Evolutionary conservation across 2,888 invertebrate species (phyloP).

Genomic region (Siphlonurus alternatus): DNA sequence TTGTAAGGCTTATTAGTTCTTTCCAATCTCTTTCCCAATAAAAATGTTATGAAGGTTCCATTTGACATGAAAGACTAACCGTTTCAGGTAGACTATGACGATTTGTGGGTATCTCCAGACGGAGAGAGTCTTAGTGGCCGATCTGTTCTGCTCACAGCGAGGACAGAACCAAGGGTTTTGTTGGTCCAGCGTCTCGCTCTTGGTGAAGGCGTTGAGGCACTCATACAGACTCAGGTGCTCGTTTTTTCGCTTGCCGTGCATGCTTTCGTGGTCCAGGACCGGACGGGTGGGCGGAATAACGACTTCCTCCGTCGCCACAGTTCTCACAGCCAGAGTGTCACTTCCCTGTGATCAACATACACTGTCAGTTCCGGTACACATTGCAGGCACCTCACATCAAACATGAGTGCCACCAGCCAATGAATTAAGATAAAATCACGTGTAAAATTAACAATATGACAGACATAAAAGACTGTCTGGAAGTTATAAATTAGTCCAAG

Average conservation of each 20-base stretch:
- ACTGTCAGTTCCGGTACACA: too few relatives aligned
- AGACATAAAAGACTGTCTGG: too few relatives aligned
- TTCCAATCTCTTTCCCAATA: too few relatives aligned
- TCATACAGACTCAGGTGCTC: conserved; percentile 38
- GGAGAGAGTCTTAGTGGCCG: conserved; percentile 44
- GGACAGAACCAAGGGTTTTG: conserved; percentile 50
- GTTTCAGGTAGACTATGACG: conserved; percentile 43
- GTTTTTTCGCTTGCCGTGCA: conserved; percentile 29
- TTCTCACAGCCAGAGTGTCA: conserved; percentile 34
- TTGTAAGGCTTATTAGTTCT: too few relatives aligned
- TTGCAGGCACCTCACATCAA: not conserved
- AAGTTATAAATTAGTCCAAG: too few relatives aligned
- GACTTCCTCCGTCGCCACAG: conserved; percentile 23
- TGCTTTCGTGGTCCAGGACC: conserved; percentile 29
- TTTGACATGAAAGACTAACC: too few relatives aligned
- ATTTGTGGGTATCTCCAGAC: conserved; percentile 45
- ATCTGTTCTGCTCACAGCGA: conserved; percentile 38
- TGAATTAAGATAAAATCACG: too few relatives aligned
- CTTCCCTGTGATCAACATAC: conserved; percentile 29
- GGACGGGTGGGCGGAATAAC: conserved; percentile 6
- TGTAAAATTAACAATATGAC: too few relatives aligned
- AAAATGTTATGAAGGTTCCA: too few relatives aligned
- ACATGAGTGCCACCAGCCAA: too few relatives aligned
- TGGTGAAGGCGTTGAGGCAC: conserved; percentile 43
- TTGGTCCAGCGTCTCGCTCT: conserved; percentile 42